Conservation (phyloP, 2,888 invertebrate genomes). For the Troglohyphantes excavatus region DNA sequence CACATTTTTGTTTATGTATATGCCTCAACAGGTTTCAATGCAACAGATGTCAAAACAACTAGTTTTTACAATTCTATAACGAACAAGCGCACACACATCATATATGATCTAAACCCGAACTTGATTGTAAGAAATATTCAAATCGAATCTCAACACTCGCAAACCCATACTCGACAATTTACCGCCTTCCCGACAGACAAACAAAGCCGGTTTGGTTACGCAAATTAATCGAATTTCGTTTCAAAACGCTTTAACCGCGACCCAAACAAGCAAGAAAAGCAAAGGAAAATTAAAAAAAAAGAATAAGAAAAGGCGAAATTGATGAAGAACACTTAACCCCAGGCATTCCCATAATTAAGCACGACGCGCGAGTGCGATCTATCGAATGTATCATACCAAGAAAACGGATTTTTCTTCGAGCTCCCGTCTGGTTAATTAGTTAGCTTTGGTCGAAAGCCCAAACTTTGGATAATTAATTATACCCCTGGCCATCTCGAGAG, state of each 20-base stretch:
- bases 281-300: constrained; percentile 1
- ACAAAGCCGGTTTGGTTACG: background rate
- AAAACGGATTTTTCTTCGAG: constrained; percentile 56
- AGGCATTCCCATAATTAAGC: constrained; percentile 60
- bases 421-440: constrained; percentile 54
- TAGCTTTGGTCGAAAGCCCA: constrained; percentile 37
- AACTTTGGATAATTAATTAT: constrained; percentile 71
- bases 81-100: too few species aligned
- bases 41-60: too few species aligned
- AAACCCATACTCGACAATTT: too few species aligned
- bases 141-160: too few species aligned
- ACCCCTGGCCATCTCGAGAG: constrained; percentile 15
- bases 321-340: constrained; percentile 64
- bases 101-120: too few species aligned
- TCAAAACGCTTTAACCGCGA: constrained; percentile 39
- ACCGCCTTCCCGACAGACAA: too few species aligned
- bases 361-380: constrained; percentile 36
- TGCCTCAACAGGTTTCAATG: too few species aligned
- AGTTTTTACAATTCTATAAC: too few species aligned
- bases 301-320: constrained; percentile 46
- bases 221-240: constrained; percentile 26
- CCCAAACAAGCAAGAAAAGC: constrained; percentile 37
- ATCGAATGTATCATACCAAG: constrained; percentile 67
- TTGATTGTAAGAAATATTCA: too few species aligned
- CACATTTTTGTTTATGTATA: too few species aligned